These are phyloP conservation scores for Dicranocentrus wangi DNA, from an alignment of 2,888 invertebrate species.

Conservation along the genomic window DNA sequence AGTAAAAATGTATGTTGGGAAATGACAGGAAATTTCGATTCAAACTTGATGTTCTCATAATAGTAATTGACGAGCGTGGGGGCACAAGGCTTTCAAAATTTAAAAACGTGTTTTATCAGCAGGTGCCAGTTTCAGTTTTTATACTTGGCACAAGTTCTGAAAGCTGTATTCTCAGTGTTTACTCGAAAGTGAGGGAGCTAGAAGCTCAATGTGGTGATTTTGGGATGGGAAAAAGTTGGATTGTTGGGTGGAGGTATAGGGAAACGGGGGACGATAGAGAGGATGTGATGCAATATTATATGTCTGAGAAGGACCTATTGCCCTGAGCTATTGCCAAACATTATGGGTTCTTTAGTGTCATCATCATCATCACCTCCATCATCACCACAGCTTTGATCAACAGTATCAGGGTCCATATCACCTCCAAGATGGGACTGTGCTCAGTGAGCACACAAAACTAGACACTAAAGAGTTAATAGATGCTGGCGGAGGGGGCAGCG, in stretches of 20 bases:
- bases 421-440: constrained; percentile 49
- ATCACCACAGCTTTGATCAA: constrained; percentile 47
- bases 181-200: too few species aligned
- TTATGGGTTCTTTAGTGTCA: constrained; percentile 56
- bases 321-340: constrained; percentile 48
- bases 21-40: constrained; percentile 26
- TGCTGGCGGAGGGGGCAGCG: constrained; percentile 53
- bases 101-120: neutral
- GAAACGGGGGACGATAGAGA: constrained; percentile 15
- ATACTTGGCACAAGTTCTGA: too few species aligned
- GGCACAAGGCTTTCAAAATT: neutral
- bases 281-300: constrained; percentile 16
- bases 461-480: constrained; percentile 51
- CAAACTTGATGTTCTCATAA: neutral
- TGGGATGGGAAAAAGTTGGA: neutral
- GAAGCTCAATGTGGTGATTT: neutral
- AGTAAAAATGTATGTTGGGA: constrained; percentile 24
- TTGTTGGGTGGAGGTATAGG: neutral
- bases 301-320: constrained; percentile 46
- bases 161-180: too few species aligned
- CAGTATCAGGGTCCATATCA: constrained; percentile 40
- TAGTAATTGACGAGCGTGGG: constrained; percentile 13
- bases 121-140: neutral
- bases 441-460: constrained; percentile 53
- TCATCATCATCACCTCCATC: constrained; percentile 64